Evolutionary conservation across 1,140 invertebrate genomes (phyloP).

Genomic region (Drosophila asahinai): DNA sequence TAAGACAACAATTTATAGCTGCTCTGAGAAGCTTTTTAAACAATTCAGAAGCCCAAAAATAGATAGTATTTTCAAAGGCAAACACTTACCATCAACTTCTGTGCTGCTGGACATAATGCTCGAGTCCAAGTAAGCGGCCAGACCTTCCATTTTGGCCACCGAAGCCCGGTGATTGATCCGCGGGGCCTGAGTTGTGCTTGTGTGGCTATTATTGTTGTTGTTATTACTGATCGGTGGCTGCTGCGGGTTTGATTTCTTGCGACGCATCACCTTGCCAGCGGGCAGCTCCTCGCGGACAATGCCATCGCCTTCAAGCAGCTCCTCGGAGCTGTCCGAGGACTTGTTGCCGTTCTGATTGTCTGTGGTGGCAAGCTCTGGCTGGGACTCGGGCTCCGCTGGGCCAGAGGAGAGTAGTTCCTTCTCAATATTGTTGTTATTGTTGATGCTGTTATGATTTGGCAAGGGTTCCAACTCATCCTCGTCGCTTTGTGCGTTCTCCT

Average conservation of each 20-base stretch:
- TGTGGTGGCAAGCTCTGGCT: constrained; percentile 39
- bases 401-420: constrained; percentile 1
- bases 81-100: constrained; percentile 69
- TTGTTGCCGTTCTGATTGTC: constrained; percentile 84
- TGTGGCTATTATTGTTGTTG: constrained; percentile 52
- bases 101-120: constrained; percentile 79
- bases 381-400: constrained; percentile 6
- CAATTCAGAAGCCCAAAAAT: not conserved
- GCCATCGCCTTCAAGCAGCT: constrained; percentile 86
- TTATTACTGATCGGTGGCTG: constrained; percentile 50
- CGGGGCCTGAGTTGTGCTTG: constrained; percentile 79
- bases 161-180: constrained; percentile 86
- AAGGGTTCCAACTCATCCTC: constrained; percentile 53
- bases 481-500: constrained; percentile 66
- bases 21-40: not conserved
- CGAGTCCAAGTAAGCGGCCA: constrained; percentile 68
- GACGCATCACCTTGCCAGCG: constrained; percentile 88
- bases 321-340: constrained; percentile 50
- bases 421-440: constrained; percentile 23
- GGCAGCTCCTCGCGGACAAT: constrained; percentile 88
- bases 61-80: not conserved
- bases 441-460: constrained; percentile 49
- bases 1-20: not conserved
- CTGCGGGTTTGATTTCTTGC: constrained; percentile 79
- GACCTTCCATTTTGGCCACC: constrained; percentile 86